Conservation (phyloP, 2,888 invertebrate genomes). For the Drosophila silvestris region DNA sequence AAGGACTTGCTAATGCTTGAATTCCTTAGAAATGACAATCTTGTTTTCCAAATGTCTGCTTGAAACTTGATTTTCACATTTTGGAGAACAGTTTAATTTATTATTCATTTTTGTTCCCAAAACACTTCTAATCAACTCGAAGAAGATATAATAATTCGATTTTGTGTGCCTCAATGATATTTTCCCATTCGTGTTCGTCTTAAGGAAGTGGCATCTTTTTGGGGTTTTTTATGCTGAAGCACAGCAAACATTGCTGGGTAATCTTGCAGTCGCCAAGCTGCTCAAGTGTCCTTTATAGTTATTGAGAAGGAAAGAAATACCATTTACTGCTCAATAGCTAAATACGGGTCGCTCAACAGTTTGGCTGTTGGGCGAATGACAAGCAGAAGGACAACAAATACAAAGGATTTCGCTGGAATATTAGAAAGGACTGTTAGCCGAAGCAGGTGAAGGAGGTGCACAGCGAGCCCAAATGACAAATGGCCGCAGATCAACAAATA, state of each 20-base stretch:
- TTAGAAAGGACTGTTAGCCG: constrained; percentile 15
- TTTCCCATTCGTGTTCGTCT: neutral
- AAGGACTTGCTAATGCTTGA: neutral
- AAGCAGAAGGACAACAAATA: constrained; percentile 2
- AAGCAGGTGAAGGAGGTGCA: constrained; percentile 12
- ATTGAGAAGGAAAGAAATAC: neutral
- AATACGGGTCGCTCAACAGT: neutral
- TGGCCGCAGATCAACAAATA: constrained; percentile 58
- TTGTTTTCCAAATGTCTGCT: neutral
- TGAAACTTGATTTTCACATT: neutral
- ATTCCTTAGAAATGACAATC: neutral
- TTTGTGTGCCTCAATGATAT: neutral
- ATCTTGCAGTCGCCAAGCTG: neutral
- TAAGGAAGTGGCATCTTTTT: neutral
- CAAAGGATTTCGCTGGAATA: constrained; percentile 28
- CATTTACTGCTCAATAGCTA: neutral
- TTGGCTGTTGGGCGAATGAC: neutral
- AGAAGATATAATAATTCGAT: neutral
- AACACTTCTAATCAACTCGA: neutral
- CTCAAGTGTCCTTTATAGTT: neutral
- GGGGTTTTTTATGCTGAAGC: neutral
- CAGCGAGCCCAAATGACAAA: constrained; percentile 41
- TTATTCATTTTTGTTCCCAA: too few species aligned
- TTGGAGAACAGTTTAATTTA: too few species aligned
- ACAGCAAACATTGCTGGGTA: neutral